phyloP scores from a whole-genome alignment of 2,888 invertebrate species.

The Drosophila borealis region DNA sequence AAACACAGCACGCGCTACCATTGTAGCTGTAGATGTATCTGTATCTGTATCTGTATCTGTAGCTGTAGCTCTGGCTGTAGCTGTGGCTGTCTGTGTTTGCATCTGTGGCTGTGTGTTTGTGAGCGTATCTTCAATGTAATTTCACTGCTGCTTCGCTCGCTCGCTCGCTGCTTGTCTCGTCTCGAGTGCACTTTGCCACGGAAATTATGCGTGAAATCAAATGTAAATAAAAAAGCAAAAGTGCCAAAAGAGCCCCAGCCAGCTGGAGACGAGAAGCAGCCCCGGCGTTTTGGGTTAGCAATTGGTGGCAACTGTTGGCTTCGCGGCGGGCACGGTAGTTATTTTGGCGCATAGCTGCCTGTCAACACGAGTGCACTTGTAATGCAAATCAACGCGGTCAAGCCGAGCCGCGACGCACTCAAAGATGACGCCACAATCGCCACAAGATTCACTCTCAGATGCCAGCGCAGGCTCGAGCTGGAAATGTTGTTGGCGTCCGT shows the following conservation, averaged over 20 bases:
- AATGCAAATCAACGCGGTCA: slow-evolving; percentile 82
- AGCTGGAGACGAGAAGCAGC: slow-evolving; percentile 9
- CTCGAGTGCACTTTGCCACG: slow-evolving; percentile 79
- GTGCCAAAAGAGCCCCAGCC: slow-evolving; percentile 67
- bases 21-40: slow-evolving; percentile 34
- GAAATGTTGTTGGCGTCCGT: slow-evolving; percentile 12
- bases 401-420: slow-evolving; percentile 61
- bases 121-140: slow-evolving; percentile 48
- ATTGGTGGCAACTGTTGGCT: slow-evolving; percentile 6
- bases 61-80: slow-evolving; percentile 1
- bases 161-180: slow-evolving; percentile 48
- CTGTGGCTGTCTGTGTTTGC: slow-evolving; percentile 24
- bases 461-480: slow-evolving; percentile 9
- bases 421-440: slow-evolving; percentile 56
- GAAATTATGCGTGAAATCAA: slow-evolving; percentile 79
- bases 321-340: slow-evolving; percentile 77
- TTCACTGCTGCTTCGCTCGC: slow-evolving; percentile 54
- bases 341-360: slow-evolving; percentile 81
- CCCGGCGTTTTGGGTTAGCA: not conserved
- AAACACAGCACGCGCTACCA: slow-evolving; percentile 69
- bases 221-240: slow-evolving; percentile 81
- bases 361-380: slow-evolving; percentile 82
- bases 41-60: slow-evolving; percentile 12
- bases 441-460: slow-evolving; percentile 28
- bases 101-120: slow-evolving; percentile 15